Conservation (phyloP, 2,113 vertebrate genomes). For the Chamaetylas fuelleborni region DNA sequence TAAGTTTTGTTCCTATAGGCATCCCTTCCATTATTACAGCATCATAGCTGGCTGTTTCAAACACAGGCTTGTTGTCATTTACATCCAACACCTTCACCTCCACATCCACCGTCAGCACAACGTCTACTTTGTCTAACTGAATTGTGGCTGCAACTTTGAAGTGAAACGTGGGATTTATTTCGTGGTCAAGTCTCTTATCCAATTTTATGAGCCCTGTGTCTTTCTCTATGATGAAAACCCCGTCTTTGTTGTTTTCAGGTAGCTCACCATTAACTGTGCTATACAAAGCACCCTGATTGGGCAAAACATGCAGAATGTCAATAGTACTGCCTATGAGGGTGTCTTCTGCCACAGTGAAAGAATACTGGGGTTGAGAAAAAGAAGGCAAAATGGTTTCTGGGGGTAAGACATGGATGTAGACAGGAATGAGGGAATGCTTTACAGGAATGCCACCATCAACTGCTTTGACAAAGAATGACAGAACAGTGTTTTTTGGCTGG, state of each 20-base stretch:
- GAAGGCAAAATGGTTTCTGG: conserved; percentile 83
- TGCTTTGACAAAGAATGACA: conserved; percentile 98
- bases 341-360: conserved; percentile 87
- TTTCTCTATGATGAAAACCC: conserved; percentile 87
- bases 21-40: conserved; percentile 91
- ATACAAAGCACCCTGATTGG: conserved; percentile 76
- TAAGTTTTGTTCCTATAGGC: conserved; percentile 86
- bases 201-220: conserved; percentile 88
- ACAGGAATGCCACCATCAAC: conserved; percentile 88
- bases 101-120: conserved; percentile 85
- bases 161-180: conserved; percentile 79
- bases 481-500: conserved; percentile 86
- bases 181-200: conserved; percentile 90
- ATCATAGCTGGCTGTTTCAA: conserved; percentile 85
- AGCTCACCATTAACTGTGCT: conserved; percentile 85
- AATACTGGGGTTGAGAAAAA: conserved; percentile 90
- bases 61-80: conserved; percentile 94
- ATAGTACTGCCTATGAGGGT: conserved; percentile 84
- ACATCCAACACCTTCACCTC: conserved; percentile 89
- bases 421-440: conserved; percentile 89
- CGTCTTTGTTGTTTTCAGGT: conserved; percentile 85
- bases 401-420: conserved; percentile 92
- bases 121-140: conserved; percentile 83
- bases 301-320: conserved; percentile 82
- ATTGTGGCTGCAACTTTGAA: conserved; percentile 89